These are phyloP conservation scores for Nomada fabriciana DNA, from an alignment of 2,888 invertebrate species.

Conservation along the genomic window DNA sequence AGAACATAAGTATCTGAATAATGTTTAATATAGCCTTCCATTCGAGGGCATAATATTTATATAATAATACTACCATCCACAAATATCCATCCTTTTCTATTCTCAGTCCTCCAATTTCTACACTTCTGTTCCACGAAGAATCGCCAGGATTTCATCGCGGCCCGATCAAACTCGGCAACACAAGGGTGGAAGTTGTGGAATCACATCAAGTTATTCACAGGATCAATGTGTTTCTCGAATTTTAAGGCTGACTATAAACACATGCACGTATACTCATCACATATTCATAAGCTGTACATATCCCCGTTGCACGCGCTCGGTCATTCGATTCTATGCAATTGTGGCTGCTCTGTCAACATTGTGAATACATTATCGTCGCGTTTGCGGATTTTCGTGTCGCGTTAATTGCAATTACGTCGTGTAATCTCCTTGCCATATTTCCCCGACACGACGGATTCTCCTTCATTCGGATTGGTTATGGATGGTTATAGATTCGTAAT, in stretches of 20 bases:
- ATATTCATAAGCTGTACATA: constrained; percentile 61
- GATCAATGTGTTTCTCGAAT: neutral
- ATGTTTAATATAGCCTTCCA: too few species aligned
- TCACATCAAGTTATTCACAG: too few species aligned
- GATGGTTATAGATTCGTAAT: neutral
- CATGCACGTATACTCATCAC: constrained; percentile 30
- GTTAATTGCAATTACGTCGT: constrained; percentile 61
- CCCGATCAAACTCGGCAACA: too few species aligned
- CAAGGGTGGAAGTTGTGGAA: too few species aligned
- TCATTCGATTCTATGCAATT: constrained; percentile 64
- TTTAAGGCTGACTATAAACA: neutral
- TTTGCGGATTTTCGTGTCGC: constrained; percentile 48
- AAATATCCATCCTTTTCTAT: too few species aligned
- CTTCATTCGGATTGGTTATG: neutral
- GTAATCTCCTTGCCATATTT: constrained; percentile 56
- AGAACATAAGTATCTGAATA: too few species aligned
- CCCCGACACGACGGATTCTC: neutral
- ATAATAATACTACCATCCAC: too few species aligned
- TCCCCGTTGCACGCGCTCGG: constrained; percentile 37
- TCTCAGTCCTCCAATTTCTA: too few species aligned
- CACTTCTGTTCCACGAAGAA: too few species aligned
- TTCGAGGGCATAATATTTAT: too few species aligned
- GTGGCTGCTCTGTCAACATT: constrained; percentile 58
- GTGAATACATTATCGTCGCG: constrained; percentile 55
- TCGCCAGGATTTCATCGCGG: too few species aligned